A percentile compares a stretch with the other conserved stretches of the same genome.
Conservation (phyloP, 2,888 invertebrate species). For the Acheta domesticus region DNA sequence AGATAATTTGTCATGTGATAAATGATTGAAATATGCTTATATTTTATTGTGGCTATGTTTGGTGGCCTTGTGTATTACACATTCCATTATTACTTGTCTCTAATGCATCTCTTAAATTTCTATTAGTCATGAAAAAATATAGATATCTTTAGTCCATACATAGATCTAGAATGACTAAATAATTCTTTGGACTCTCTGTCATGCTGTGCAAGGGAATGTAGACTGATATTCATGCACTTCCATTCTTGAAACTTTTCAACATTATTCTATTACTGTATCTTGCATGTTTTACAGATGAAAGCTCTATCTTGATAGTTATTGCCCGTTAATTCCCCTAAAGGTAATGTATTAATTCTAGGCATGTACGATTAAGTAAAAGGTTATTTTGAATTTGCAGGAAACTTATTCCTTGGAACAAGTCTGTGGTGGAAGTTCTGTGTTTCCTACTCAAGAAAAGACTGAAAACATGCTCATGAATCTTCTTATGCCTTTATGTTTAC, state of each 20-base stretch:
- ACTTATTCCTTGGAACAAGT: conserved; percentile 90
- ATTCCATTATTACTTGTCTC: background rate
- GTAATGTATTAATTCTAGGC: too few species aligned
- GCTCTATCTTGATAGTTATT: background rate
- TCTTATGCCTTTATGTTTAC: conserved; percentile 90
- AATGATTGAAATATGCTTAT: too few species aligned
- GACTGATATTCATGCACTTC: conserved; percentile 1
- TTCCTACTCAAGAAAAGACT: conserved; percentile 85
- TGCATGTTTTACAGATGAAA: background rate
- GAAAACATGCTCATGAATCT: conserved; percentile 95
- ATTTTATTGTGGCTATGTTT: background rate
- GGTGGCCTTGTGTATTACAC: background rate
- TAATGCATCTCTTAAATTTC: background rate
- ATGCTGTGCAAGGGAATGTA: conserved; percentile 10
- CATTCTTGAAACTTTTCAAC: background rate
- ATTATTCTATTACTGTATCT: background rate
- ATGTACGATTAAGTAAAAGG: too few species aligned
- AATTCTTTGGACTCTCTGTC: conserved; percentile 9
- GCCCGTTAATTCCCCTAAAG: too few species aligned
- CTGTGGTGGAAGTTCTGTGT: conserved; percentile 86
- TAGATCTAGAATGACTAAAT: background rate
- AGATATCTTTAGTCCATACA: background rate
- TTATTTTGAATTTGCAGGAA: conserved; percentile 53
- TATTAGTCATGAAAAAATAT: background rate
- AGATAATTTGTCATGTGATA: too few species aligned